phyloP scores from a whole-genome alignment of 92 coral and sea anemone species.

The Desmophyllum pertusum region DNA sequence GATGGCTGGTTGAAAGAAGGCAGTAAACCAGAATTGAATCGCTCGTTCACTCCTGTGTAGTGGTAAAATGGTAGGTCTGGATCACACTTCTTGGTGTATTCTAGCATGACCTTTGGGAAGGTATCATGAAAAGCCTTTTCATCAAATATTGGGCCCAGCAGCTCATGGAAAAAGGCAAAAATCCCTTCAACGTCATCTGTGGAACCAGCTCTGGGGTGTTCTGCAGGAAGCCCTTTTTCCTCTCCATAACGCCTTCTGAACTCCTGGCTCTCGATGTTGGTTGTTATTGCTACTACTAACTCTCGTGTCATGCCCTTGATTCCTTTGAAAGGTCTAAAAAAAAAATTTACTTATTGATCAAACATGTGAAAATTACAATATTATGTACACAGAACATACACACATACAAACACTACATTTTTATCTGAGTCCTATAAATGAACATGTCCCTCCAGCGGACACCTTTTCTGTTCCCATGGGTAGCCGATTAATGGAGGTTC shows the following conservation, averaged over 20 bases:
- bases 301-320: conserved; percentile 49
- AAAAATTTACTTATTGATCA: no score
- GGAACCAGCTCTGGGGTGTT: conserved; percentile 67
- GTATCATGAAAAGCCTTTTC: conserved; percentile 23
- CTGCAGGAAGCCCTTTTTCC: conserved; percentile 39
- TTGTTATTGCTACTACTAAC: conserved; percentile 41
- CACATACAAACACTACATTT: no score
- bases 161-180: conserved; percentile 36
- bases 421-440: no score
- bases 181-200: conserved; percentile 74
- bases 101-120: conserved; percentile 35
- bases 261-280: conserved; percentile 64
- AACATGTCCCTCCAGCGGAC: no score
- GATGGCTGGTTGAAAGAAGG: conserved; percentile 34
- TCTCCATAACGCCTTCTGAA: conserved; percentile 23
- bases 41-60: conserved; percentile 35
- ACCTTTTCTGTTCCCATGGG: no score
- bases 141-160: conserved; percentile 42
- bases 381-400: no score
- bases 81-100: conserved; percentile 41
- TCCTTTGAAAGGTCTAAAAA: conserved; percentile 25
- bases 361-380: no score
- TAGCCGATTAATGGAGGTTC: no score
- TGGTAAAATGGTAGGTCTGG: conserved; percentile 37
- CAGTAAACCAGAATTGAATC: conserved; percentile 34